Conservation (phyloP, 2,113 vertebrate genomes). For the Chloropsis hardwickii region DNA sequence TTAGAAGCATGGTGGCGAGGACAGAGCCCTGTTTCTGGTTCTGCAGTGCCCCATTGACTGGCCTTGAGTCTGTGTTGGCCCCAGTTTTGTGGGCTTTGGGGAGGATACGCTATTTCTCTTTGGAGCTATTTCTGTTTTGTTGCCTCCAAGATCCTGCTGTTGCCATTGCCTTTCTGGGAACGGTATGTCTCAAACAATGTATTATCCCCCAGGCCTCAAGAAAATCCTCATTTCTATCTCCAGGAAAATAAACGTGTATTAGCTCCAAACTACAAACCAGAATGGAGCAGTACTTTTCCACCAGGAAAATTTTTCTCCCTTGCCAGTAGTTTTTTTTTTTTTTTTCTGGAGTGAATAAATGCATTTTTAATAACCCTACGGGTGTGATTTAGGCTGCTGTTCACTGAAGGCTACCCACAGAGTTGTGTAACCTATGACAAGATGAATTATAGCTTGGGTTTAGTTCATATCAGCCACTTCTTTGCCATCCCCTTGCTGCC, state of each 20-base stretch:
- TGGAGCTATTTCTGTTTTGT: slow-evolving; percentile 5
- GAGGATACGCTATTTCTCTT: background rate
- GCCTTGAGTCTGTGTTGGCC: background rate
- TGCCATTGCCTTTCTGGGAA: slow-evolving; percentile 24
- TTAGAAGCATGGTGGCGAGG: background rate
- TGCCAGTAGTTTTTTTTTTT: background rate
- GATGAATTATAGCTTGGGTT: background rate
- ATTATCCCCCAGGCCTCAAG: background rate
- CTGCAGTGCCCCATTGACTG: background rate
- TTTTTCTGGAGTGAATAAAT: slow-evolving; percentile 52
- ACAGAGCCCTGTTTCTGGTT: background rate
- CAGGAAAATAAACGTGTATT: slow-evolving; percentile 8
- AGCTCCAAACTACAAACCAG: slow-evolving; percentile 20
- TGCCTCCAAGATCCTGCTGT: background rate
- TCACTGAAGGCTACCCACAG: slow-evolving; percentile 20
- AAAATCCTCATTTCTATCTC: slow-evolving; percentile 37
- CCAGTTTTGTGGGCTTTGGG: fast-evolving
- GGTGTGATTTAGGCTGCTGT: slow-evolving; percentile 20
- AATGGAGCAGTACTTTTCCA: slow-evolving; percentile 54
- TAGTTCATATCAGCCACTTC: background rate
- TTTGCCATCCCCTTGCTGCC: background rate
- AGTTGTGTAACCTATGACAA: background rate
- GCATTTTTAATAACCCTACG: slow-evolving; percentile 48
- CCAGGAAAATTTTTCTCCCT: background rate
- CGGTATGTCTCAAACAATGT: background rate